A percentile compares a stretch with the other conserved stretches of the same genome.
These are phyloP conservation scores for Nomada lathburiana DNA, from an alignment of 2,888 invertebrate genomes.

Conservation along the genomic window DNA sequence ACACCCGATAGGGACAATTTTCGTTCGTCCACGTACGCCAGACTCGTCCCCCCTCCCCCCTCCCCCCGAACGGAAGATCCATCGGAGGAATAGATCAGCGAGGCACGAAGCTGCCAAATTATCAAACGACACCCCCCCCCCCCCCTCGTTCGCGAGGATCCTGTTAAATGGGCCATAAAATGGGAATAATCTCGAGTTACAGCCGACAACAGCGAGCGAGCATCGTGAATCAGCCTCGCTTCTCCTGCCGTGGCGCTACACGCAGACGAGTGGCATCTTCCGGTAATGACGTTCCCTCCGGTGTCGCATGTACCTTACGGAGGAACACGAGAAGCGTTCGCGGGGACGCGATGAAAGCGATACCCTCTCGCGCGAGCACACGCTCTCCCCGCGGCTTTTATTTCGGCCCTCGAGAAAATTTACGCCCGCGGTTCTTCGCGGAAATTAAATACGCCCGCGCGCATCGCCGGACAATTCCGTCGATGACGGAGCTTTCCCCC, in stretches of 20 bases:
- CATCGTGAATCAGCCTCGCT: slow-evolving; percentile 47
- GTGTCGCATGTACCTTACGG: slow-evolving; percentile 59
- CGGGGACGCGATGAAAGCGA: slow-evolving; percentile 61
- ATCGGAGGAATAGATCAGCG: background rate
- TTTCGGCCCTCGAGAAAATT: slow-evolving; percentile 39
- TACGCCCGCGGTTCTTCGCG: slow-evolving; percentile 34
- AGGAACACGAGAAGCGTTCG: slow-evolving; percentile 61
- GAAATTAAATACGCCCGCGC: slow-evolving; percentile 50
- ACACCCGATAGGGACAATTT: background rate
- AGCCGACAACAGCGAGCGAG: slow-evolving; percentile 66
- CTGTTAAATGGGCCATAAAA: slow-evolving; percentile 80
- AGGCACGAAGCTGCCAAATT: background rate
- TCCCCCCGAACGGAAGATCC: background rate
- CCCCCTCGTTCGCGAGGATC: slow-evolving; percentile 52
- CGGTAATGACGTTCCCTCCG: slow-evolving; percentile 66
- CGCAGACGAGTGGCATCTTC: slow-evolving; percentile 48
- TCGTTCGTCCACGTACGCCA: no score
- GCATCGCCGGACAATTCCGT: slow-evolving; percentile 8
- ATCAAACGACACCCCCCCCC: slow-evolving; percentile 34
- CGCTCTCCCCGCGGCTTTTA: slow-evolving; percentile 30
- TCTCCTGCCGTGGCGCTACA: slow-evolving; percentile 60
- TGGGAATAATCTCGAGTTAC: slow-evolving; percentile 78
- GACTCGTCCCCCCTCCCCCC: no score
- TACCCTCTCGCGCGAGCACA: slow-evolving; percentile 30
- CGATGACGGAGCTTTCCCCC: slow-evolving; percentile 17